Evolutionary conservation across 2,888 invertebrate genomes (phyloP).

Genomic region (Acrobeloides nanus): DNA sequence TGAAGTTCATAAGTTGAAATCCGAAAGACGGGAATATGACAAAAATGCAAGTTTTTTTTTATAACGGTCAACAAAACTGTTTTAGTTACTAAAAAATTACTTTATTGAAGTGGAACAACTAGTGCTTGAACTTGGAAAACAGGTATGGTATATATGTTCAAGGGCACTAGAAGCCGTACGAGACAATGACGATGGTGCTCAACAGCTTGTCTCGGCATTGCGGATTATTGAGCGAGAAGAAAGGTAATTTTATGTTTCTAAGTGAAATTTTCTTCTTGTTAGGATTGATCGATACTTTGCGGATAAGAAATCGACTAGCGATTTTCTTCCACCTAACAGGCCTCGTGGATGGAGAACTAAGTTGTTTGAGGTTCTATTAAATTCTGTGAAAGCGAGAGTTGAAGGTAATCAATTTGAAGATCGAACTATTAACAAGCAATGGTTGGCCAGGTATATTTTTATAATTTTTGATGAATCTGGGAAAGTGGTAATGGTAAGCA

Average conservation of each 20-base stretch:
- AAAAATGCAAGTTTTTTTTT: constrained; percentile 28
- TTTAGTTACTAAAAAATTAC: constrained; percentile 76
- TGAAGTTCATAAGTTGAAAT: constrained; percentile 81
- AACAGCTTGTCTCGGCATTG: constrained; percentile 77
- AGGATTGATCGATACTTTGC: background rate
- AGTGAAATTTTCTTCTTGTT: background rate
- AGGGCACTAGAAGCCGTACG: constrained; percentile 85
- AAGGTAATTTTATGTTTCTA: constrained; percentile 58
- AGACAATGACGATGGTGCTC: constrained; percentile 63
- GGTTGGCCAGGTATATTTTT: constrained; percentile 70
- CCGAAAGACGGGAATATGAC: constrained; percentile 38
- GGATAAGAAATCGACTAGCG: constrained; percentile 51
- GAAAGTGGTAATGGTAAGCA: too few species aligned
- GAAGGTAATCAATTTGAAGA: constrained; percentile 93
- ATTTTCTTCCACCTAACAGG: constrained; percentile 85
- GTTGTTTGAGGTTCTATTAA: constrained; percentile 59
- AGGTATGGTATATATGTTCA: constrained; percentile 74
- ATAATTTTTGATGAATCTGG: too few species aligned
- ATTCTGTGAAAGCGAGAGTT: constrained; percentile 61
- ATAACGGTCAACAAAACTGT: constrained; percentile 9
- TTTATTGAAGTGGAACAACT: constrained; percentile 89
- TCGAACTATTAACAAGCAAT: constrained; percentile 79
- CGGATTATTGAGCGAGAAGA: constrained; percentile 95
- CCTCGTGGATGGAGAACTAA: constrained; percentile 64
- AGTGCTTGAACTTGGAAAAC: constrained; percentile 63